A percentile compares a stretch with the other conserved stretches of the same genome.
phyloP scores from a whole-genome alignment of 2,888 invertebrate species.

The Lydus trimaculatus region DNA sequence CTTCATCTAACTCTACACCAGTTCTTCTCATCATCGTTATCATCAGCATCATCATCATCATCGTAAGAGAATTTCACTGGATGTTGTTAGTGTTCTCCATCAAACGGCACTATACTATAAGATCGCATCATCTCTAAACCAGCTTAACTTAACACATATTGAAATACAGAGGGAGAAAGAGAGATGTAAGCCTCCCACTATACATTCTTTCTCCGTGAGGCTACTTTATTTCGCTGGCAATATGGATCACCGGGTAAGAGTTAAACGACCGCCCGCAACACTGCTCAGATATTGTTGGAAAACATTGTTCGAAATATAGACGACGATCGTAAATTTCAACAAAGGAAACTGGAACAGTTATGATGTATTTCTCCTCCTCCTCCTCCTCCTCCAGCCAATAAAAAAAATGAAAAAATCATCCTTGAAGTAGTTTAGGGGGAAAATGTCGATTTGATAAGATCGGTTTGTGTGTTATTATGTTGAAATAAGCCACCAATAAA shows the following conservation, averaged over 20 bases:
- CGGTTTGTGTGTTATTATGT: too few relatives aligned
- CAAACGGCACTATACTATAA: background rate
- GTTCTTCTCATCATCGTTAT: background rate
- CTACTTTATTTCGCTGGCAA: slow-evolving; percentile 14
- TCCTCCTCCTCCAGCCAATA: background rate
- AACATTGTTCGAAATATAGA: background rate
- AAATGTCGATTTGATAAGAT: background rate
- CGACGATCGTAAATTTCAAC: background rate
- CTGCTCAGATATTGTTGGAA: slow-evolving; percentile 4
- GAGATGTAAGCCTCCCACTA: slow-evolving; percentile 5
- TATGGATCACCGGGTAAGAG: slow-evolving; percentile 20
- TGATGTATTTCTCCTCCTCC: background rate
- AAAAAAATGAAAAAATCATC: too few relatives aligned
- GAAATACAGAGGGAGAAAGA: background rate
- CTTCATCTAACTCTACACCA: background rate
- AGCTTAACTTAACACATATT: background rate
- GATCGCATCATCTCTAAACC: slow-evolving; percentile 5
- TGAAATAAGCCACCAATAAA: background rate
- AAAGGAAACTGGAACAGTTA: background rate
- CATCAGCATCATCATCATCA: background rate
- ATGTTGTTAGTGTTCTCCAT: background rate
- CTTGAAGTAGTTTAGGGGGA: background rate
- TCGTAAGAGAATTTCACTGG: background rate
- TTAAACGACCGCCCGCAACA: slow-evolving; percentile 15
- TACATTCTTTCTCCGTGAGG: background rate